phyloP scores from a whole-genome alignment of 2,797 vertebrate genomes.

The Tolypeutes matacus region DNA sequence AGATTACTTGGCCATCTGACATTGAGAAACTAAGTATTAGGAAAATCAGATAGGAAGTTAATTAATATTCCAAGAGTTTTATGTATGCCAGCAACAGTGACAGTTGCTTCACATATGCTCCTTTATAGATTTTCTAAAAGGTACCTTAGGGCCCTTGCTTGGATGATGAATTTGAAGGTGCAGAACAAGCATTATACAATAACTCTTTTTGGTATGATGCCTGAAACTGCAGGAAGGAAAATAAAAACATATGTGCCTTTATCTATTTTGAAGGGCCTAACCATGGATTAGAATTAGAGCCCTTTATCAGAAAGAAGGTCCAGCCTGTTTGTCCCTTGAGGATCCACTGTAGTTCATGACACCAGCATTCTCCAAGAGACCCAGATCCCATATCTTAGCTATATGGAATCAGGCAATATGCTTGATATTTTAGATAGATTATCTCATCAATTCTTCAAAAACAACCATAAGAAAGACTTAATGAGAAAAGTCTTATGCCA shows the following conservation, averaged over 20 bases:
- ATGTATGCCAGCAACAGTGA: background rate
- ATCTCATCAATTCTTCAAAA: background rate
- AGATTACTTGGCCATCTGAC: background rate
- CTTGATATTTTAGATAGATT: background rate
- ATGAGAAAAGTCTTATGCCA: background rate
- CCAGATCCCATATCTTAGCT: background rate
- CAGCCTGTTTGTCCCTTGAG: background rate
- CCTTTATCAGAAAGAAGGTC: background rate
- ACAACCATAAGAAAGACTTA: background rate
- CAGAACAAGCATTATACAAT: background rate
- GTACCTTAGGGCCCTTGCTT: background rate
- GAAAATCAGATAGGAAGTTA: background rate
- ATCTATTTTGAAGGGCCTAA: background rate
- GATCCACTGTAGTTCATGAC: background rate
- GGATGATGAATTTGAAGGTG: slow-evolving; percentile 19
- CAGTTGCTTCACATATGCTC: background rate
- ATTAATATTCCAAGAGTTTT: background rate
- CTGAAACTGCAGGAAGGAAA: background rate
- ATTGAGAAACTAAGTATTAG: background rate
- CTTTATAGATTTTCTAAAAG: background rate
- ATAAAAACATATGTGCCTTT: background rate
- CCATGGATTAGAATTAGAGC: background rate
- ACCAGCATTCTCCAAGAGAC: background rate
- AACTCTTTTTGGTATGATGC: background rate
- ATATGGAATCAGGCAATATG: background rate